Evolutionary conservation across 2,113 vertebrate genomes (phyloP).

Genomic region (Azemiops feae): DNA sequence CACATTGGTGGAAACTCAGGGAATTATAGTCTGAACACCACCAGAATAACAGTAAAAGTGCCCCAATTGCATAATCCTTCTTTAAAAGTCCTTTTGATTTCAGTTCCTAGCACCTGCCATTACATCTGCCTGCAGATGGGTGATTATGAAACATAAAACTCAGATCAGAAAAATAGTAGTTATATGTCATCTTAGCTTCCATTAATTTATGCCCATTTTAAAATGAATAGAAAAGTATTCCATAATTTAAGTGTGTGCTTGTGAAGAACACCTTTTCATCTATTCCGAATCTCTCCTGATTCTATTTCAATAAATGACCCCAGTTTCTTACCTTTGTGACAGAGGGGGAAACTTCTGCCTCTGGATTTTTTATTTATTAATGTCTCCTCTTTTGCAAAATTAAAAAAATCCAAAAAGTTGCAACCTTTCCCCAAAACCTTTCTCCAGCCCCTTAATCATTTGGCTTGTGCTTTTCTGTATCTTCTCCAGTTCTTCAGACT

Average conservation of each 20-base stretch:
- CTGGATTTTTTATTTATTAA: not conserved
- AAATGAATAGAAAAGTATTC: not conserved
- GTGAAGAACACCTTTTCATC: not conserved
- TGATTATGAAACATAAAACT: not conserved
- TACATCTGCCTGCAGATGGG: not conserved
- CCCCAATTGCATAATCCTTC: not conserved
- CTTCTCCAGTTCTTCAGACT: not conserved
- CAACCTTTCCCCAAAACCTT: not conserved
- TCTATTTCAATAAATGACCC: not conserved
- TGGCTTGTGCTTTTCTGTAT: not conserved
- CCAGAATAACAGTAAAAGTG: not conserved
- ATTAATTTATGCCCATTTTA: not conserved
- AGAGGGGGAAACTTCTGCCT: not conserved
- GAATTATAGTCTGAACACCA: not conserved
- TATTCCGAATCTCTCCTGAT: not conserved
- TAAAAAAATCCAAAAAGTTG: not conserved
- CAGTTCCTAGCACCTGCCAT: not conserved
- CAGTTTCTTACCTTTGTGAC: not conserved
- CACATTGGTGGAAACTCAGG: not conserved
- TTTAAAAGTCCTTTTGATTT: not conserved
- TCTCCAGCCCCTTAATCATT: not conserved
- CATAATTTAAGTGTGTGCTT: not conserved
- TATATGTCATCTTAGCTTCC: not conserved
- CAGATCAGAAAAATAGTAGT: not conserved
- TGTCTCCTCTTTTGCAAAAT: not conserved